Percentiles rank a stretch among this genome's conserved stretches.
phyloP scores from a whole-genome alignment of 2,888 invertebrate genomes.

The Osmoderma eremita region DNA sequence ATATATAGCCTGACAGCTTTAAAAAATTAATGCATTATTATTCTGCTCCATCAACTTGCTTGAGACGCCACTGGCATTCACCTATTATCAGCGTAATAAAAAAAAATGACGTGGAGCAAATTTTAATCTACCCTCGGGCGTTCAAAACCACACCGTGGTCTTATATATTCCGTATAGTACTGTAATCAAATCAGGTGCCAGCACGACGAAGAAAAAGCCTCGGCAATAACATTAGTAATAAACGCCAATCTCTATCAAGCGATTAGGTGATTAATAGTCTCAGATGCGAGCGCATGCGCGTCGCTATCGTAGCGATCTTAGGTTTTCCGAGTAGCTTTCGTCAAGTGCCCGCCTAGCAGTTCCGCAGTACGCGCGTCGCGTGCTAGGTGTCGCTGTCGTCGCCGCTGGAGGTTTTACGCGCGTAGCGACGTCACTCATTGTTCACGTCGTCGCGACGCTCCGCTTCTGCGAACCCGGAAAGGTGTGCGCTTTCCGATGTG shows the following conservation, averaged over 20 bases:
- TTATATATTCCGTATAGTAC: too few species aligned
- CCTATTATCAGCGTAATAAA: too few species aligned
- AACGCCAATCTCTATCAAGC: constrained; percentile 30
- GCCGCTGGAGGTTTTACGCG: constrained; percentile 19
- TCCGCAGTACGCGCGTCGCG: constrained; percentile 29
- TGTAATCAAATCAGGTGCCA: constrained; percentile 16
- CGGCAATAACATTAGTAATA: constrained; percentile 27
- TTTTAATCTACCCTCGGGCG: too few species aligned
- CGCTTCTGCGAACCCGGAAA: constrained; percentile 19
- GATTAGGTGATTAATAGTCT: constrained; percentile 33
- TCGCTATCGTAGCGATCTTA: constrained; percentile 16
- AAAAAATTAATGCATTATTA: too few species aligned
- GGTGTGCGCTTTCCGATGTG: background rate
- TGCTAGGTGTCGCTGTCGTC: constrained; percentile 26
- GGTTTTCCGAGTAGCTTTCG: constrained; percentile 28
- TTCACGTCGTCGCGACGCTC: constrained; percentile 26
- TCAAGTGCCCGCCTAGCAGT: constrained; percentile 30
- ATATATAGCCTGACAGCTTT: too few species aligned
- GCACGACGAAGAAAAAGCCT: constrained; percentile 19
- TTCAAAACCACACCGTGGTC: background rate
- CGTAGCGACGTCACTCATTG: constrained; percentile 23
- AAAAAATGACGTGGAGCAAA: too few species aligned
- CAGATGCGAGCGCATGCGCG: constrained; percentile 27
- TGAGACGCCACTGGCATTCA: too few species aligned
- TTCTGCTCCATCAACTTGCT: too few species aligned